These are phyloP conservation scores for Eutolmus rufibarbis DNA, from an alignment of 2,888 invertebrate genomes.

Conservation along the genomic window DNA sequence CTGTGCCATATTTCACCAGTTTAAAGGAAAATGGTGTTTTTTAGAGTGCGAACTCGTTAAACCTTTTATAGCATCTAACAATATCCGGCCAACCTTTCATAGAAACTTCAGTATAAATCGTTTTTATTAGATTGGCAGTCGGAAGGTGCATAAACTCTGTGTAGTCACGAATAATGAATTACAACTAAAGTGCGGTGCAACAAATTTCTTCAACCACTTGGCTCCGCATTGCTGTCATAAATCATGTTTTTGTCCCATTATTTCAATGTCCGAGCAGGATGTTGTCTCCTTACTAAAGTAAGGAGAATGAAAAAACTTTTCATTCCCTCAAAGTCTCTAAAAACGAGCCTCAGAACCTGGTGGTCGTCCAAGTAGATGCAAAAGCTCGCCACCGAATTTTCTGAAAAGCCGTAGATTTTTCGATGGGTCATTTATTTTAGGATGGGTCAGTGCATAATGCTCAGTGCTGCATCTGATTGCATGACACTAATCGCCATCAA, in stretches of 20 bases:
- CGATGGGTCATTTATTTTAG: background rate
- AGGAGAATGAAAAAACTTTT: background rate
- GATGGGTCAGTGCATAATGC: background rate
- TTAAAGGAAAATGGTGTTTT: background rate
- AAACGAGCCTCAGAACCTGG: background rate
- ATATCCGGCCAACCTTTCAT: background rate
- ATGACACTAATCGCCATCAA: background rate
- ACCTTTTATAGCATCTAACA: background rate
- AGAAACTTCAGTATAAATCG: background rate
- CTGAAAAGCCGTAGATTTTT: background rate
- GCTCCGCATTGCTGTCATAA: background rate
- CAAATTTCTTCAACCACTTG: background rate
- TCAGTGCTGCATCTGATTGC: background rate
- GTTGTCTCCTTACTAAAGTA: background rate
- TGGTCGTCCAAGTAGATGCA: background rate
- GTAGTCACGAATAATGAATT: background rate
- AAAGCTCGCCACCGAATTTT: background rate
- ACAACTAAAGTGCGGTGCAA: background rate
- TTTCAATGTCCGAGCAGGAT: background rate
- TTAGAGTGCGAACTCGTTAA: background rate
- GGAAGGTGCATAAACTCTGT: background rate
- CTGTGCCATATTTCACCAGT: background rate
- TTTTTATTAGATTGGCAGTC: background rate
- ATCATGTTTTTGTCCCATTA: background rate
- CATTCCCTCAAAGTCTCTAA: background rate